Conservation (phyloP, 2,888 invertebrate species). For the Andrena chrysosceles region DNA sequence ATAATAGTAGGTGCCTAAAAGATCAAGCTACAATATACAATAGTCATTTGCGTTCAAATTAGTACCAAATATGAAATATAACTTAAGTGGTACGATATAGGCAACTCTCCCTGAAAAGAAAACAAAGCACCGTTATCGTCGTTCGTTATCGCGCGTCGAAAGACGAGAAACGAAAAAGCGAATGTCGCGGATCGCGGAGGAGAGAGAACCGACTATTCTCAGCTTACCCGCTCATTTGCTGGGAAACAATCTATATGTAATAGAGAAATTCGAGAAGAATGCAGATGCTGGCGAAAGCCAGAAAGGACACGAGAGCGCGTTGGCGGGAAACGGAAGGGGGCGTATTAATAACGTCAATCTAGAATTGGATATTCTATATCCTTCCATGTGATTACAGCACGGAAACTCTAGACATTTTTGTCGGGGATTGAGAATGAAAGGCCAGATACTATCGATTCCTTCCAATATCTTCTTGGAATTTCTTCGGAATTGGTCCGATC, state of each 20-base stretch:
- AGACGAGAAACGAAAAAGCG: background rate
- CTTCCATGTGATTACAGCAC: conserved; percentile 13
- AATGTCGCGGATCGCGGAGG: background rate
- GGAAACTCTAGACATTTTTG: background rate
- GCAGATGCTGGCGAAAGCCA: background rate
- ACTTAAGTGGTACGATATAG: no score
- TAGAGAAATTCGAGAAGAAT: conserved; percentile 44
- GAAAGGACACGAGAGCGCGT: background rate
- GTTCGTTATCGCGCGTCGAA: background rate
- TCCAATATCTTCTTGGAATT: background rate
- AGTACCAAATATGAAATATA: no score
- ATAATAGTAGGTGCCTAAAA: no score
- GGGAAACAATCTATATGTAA: conserved; percentile 8
- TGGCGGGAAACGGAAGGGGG: background rate
- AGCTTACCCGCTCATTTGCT: conserved; percentile 16
- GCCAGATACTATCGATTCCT: background rate
- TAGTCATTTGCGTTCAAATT: no score
- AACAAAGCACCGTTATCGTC: background rate
- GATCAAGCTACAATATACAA: no score
- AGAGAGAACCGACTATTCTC: background rate
- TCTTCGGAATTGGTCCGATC: background rate
- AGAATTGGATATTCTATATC: conserved; percentile 40
- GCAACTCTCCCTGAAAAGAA: no score
- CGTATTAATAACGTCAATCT: background rate
- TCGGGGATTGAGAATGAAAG: background rate